phyloP scores from a whole-genome alignment of 2,888 invertebrate genomes.

The Azorinus chamasolen region DNA sequence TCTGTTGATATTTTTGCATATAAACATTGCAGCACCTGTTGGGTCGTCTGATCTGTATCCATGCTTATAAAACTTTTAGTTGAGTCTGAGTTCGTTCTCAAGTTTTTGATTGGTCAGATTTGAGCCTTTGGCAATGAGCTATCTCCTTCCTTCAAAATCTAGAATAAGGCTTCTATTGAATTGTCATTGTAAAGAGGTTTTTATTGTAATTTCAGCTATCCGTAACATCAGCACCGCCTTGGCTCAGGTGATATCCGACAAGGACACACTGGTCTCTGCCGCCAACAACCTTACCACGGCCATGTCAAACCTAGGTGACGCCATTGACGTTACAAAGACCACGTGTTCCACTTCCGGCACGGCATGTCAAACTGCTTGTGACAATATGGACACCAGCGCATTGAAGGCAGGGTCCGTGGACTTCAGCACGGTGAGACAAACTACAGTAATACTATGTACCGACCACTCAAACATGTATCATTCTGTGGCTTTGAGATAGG shows the following conservation, averaged over 20 bases:
- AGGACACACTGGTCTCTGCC: conserved; percentile 48
- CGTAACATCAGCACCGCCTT: conserved; percentile 60
- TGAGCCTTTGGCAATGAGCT: no score
- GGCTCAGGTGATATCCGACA: conserved; percentile 58
- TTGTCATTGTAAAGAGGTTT: no score
- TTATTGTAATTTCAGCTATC: conserved; percentile 32
- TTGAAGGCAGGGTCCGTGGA: conserved; percentile 55
- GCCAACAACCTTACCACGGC: conserved; percentile 55
- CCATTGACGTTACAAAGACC: conserved; percentile 61
- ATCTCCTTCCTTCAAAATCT: no score
- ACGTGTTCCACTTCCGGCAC: conserved; percentile 58
- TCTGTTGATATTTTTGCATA: no score
- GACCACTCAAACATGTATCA: no score
- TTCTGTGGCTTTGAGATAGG: no score
- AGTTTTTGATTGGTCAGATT: no score
- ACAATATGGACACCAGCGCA: conserved; percentile 54
- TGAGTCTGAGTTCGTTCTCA: no score
- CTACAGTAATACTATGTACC: no score
- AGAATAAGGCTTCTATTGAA: not conserved
- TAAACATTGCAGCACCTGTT: no score
- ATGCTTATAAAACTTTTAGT: no score
- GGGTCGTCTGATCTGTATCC: no score
- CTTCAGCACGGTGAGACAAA: conserved; percentile 61
- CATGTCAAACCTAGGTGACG: conserved; percentile 49
- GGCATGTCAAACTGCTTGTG: conserved; percentile 62